Conservation (phyloP, 2,888 invertebrate species). For the Heteromurus nitidus region DNA sequence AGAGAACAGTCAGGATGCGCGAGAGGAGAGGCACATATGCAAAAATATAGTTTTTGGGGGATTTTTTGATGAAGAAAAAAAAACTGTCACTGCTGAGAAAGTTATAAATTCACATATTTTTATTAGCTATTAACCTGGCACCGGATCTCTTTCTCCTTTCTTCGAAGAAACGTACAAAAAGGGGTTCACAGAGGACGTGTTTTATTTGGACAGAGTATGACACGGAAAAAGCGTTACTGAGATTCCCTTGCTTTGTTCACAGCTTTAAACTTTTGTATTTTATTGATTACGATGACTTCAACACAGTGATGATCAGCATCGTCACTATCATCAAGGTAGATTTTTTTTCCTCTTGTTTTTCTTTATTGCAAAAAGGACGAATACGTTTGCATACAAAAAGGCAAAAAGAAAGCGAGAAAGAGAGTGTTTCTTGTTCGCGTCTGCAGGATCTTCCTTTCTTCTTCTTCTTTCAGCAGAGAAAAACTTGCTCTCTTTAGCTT, state of each 20-base stretch:
- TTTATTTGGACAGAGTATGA: slow-evolving; percentile 11
- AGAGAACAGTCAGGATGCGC: too few species aligned
- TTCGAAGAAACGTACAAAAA: background rate
- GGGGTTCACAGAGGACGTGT: background rate
- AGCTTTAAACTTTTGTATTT: background rate
- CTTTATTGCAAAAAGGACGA: slow-evolving; percentile 12
- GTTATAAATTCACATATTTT: slow-evolving; percentile 55
- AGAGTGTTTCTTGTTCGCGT: background rate
- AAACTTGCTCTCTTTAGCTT: background rate
- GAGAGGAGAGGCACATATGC: too few species aligned
- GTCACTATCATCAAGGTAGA: slow-evolving; percentile 28
- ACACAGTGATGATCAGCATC: background rate
- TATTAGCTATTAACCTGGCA: slow-evolving; percentile 45
- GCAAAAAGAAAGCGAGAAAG: background rate
- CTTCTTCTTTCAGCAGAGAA: background rate
- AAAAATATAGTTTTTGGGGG: background rate
- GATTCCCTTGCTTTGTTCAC: background rate
- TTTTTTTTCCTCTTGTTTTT: slow-evolving; percentile 26
- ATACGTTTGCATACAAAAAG: slow-evolving; percentile 15
- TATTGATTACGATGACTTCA: background rate
- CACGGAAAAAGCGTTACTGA: background rate
- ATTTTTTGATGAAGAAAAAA: background rate
- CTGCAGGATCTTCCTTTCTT: background rate
- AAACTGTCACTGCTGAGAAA: slow-evolving; percentile 33
- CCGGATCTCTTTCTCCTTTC: background rate